Conservation (phyloP, 1,140 invertebrate genomes). For the Pectinophora gossypiella region DNA sequence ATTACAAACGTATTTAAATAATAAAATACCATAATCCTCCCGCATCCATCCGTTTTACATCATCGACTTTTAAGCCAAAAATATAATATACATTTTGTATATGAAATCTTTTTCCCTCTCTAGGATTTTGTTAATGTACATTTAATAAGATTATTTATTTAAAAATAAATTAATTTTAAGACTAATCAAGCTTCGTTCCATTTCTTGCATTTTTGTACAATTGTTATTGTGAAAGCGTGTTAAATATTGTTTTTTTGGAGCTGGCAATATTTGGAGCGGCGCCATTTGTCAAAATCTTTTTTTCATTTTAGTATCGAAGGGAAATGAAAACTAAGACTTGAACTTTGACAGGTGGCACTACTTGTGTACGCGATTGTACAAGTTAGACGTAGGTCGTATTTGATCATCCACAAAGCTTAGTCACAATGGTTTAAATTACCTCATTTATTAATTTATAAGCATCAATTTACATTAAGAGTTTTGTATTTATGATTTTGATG, state of each 20-base stretch:
- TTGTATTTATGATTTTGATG: no score
- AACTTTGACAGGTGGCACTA: conserved; percentile 19
- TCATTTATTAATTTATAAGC: conserved; percentile 53
- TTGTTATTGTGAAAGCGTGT: conserved; percentile 40
- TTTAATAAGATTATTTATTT: conserved; percentile 58
- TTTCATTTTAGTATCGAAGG: conserved; percentile 4
- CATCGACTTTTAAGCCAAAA: conserved; percentile 35
- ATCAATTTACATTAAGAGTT: conserved; percentile 53
- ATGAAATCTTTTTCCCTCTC: conserved; percentile 37
- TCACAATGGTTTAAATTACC: conserved; percentile 71
- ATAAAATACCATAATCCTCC: no score
- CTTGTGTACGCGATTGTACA: conserved; percentile 38
- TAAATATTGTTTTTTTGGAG: conserved; percentile 53
- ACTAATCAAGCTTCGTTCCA: conserved; percentile 59
- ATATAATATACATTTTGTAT: conserved; percentile 16
- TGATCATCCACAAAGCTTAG: conserved; percentile 48
- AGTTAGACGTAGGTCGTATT: conserved; percentile 47
- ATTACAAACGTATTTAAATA: no score
- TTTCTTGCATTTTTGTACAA: conserved; percentile 70
- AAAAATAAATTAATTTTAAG: conserved; percentile 47
- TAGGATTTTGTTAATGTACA: conserved; percentile 59
- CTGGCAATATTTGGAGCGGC: conserved; percentile 25
- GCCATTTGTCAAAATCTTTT: conserved; percentile 34
- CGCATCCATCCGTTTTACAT: conserved; percentile 6
- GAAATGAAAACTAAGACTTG: not conserved